Base-by-base conservation (phyloP, 2,888 invertebrate species). In the Eristalis arbustorum region DNA sequence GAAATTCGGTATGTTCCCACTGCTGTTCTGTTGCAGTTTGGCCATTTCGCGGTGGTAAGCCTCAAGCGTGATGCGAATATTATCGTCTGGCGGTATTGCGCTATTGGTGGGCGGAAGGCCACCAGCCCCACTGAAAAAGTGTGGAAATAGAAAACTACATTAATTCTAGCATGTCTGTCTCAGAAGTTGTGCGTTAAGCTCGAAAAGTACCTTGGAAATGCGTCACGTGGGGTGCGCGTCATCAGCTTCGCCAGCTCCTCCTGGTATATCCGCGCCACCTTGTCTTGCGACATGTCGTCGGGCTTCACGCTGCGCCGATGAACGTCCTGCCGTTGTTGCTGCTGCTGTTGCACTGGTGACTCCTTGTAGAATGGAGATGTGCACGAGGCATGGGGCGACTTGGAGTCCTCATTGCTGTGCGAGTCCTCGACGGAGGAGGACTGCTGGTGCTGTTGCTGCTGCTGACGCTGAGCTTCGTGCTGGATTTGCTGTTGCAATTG, bases 271-370 rank as follows among this genome's bases (percentile, higher is more conserved):
- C 98, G 95, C 59, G 97, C 96, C 90, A 98, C 98, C 93, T 98
- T 98, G 91, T 99, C 99, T 92, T 98, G 98, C 56, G 98, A 97
- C 93, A 98, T 97, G 94, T 98, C 98, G 92, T 98, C 98, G 93
- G 76, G 66, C 49, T 88, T 90, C 95, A 96, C 89, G 87, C 77
- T 92, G 90, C 81, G 82, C 23, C 90, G 90, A 34, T 90, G 90
- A 67, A 89, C 88, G 0, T 90, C 87, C 23, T 77, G 72, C 4
- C 73, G 75, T 71, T 89, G 93, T 97, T 98, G 93, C 25, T 90
- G 91, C 18, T 85, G 85, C 28, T 79, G 79, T 25, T 83, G 83
- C 91, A 96, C 95, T 91, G 95, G 94, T 49, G 94, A 94, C 76
- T 96, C 96, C 93, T 95, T 95, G 82, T 96, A 96, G 92, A 96